phyloP scores from a whole-genome alignment of 1,140 invertebrate genomes.

The Zaprionus camerounensis region DNA sequence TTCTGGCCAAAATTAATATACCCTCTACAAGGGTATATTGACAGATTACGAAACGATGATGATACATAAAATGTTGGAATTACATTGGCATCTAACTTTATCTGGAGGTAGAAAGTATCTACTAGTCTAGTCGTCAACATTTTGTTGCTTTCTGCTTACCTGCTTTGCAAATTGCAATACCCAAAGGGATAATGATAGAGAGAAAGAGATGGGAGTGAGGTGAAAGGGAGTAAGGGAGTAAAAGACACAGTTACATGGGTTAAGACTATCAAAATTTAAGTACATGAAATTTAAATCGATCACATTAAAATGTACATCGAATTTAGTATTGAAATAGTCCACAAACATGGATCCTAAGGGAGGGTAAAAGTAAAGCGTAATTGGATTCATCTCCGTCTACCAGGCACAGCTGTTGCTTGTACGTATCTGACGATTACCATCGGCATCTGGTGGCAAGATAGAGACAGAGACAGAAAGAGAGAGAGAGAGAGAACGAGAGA shows the following conservation, averaged over 20 bases:
- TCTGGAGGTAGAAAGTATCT: no score
- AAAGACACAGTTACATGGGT: not conserved
- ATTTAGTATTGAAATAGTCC: not conserved
- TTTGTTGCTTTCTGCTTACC: no score
- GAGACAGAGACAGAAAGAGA: not conserved
- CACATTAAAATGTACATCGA: not conserved
- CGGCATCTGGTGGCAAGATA: not conserved
- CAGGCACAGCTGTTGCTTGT: constrained; percentile 18
- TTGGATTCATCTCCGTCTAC: constrained; percentile 2
- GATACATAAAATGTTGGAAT: no score
- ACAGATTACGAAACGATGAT: no score
- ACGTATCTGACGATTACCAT: not conserved
- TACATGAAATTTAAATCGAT: not conserved
- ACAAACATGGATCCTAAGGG: not conserved
- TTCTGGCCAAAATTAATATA: no score
- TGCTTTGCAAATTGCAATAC: no score
- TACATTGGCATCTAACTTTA: no score
- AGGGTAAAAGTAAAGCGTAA: not conserved
- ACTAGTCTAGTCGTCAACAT: no score
- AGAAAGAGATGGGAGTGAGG: no score
- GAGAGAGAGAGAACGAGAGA: not conserved
- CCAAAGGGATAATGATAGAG: no score
- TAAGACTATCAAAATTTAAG: constrained; percentile 1
- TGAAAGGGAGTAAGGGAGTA: not conserved
- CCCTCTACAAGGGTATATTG: no score